These are phyloP conservation scores for Oreochromis tanganicae DNA, from an alignment of 2,113 vertebrate genomes.

Conservation along the genomic window DNA sequence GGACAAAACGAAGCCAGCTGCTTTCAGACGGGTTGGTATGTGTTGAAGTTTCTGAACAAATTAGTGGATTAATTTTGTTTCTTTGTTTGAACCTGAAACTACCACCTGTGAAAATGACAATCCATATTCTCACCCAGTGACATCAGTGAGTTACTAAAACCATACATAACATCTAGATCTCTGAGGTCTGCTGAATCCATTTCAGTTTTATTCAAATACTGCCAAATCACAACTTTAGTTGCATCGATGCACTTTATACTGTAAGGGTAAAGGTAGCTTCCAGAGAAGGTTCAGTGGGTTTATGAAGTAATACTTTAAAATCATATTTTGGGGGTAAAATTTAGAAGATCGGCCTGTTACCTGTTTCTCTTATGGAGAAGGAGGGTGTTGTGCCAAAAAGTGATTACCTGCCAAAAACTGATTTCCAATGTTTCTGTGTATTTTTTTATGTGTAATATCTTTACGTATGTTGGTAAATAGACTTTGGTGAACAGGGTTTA, in stretches of 20 bases:
- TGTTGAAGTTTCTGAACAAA: background rate
- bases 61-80: background rate
- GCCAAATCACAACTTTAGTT: background rate
- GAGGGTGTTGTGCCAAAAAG: too few species aligned
- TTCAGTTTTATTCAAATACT: background rate
- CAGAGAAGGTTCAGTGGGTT: background rate
- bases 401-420: too few species aligned
- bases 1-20: background rate
- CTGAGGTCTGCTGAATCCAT: background rate
- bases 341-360: background rate
- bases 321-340: background rate
- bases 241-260: background rate
- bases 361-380: background rate
- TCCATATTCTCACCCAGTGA: background rate
- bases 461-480: too few species aligned
- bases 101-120: background rate
- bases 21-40: background rate
- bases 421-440: too few species aligned
- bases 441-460: too few species aligned
- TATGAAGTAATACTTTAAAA: background rate
- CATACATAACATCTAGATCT: background rate
- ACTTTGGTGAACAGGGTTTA: too few species aligned
- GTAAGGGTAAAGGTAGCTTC: background rate
- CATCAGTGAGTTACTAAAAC: background rate
- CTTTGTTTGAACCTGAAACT: background rate